These are phyloP conservation scores for Drosophila persimilis DNA, from an alignment of 1,140 invertebrate species.

Conservation along the genomic window DNA sequence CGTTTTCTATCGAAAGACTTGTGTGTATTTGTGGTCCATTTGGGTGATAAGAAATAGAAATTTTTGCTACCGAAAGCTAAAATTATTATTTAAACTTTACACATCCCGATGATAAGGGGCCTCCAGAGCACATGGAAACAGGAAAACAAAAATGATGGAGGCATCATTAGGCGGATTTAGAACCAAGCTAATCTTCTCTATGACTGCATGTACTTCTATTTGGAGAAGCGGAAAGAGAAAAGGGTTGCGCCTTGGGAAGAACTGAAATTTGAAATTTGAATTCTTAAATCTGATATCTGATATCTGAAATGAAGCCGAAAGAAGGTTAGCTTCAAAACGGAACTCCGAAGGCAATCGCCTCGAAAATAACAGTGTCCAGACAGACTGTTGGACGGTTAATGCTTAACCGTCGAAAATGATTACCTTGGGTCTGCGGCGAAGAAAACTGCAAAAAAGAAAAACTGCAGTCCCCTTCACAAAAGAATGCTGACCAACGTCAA, in stretches of 20 bases:
- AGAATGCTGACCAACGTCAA: constrained; percentile 69
- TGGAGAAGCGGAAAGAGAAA: no score
- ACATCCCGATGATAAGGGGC: constrained; percentile 34
- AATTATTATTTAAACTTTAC: constrained; percentile 40
- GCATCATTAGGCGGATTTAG: constrained; percentile 29
- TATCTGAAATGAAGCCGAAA: no score
- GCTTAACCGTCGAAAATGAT: constrained; percentile 34
- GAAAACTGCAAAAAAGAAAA: constrained; percentile 46
- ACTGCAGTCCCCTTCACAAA: constrained; percentile 62
- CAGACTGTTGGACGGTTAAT: constrained; percentile 6
- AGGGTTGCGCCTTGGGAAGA: no score
- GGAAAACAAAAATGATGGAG: constrained; percentile 4
- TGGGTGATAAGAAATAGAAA: constrained; percentile 35
- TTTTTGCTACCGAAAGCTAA: constrained; percentile 24
- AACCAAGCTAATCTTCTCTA: constrained; percentile 36
- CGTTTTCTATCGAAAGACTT: constrained; percentile 22
- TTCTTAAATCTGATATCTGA: no score
- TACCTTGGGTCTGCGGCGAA: constrained; percentile 54
- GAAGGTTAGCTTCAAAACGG: neutral
- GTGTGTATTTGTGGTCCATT: constrained; percentile 34
- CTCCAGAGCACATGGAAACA: constrained; percentile 43
- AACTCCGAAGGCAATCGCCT: constrained; percentile 13
- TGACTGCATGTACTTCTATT: neutral
- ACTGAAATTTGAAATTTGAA: no score
- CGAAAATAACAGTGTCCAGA: constrained; percentile 1